Base-by-base conservation (phyloP, 1,140 invertebrate genomes). In the Micrasema minimum region DNA sequence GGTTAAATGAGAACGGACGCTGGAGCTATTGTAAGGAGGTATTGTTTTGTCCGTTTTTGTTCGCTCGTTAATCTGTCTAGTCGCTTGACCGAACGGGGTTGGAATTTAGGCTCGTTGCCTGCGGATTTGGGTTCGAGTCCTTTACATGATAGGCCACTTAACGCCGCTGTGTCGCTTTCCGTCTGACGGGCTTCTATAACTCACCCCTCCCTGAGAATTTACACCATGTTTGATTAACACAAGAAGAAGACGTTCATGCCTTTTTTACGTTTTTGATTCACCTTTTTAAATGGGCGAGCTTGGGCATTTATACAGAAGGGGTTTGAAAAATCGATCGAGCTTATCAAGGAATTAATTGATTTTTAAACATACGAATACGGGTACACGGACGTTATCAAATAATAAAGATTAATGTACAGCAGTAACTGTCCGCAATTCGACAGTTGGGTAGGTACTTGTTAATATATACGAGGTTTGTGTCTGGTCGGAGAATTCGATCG, bases 141-240 rank as follows among this genome's bases (percentile, higher is more conserved):
- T 37, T 45, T 65, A 73, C 72, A 73, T 66, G 72, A 73, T 73
- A 73, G 72, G 62, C 66, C 72, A 73, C 72, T 73, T 73, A 73
- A 51, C 72, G 67, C 31, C 45, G 14, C 59, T 55, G 46, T 73
- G 72, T 73, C 62, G 35, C 51, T 59, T 50, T 55, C 20, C 41
- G 18, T 31, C 11, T 65, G 62, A 65, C 62, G 22, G 43, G 43
- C 62, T 50, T 45, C 22, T 43, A 62, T 62, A 62, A 26, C 23
- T 62, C 57, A 62, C 38, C 59, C 45, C 46, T 31, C 23, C 43
- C 57, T 46, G 70, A 57, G 53, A 57, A 37, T 57, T 57, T 20
- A 57, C 26, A 31, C 53, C 53, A 16, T 18, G 31, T 57, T 57
- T 57, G 53, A 57, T 37, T 57, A 35, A 57, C 53, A 14, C 53